Evolutionary conservation across 2,888 invertebrate genomes (phyloP).

Genomic region (Arenicola marina): DNA sequence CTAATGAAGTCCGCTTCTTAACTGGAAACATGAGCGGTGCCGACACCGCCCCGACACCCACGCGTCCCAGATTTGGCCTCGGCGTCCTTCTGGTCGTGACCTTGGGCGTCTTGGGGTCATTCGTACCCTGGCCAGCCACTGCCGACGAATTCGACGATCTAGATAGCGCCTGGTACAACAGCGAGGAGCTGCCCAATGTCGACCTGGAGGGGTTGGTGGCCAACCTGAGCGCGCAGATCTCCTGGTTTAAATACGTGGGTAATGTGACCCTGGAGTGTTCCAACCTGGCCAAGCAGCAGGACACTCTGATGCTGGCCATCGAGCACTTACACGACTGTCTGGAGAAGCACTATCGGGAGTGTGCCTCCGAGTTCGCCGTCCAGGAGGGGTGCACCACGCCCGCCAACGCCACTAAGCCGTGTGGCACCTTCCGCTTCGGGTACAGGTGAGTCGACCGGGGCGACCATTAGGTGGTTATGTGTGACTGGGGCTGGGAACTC

Average conservation of each 20-base stretch:
- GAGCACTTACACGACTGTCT: slow-evolving; percentile 19
- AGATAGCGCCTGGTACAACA: slow-evolving; percentile 11
- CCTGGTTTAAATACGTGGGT: slow-evolving; percentile 22
- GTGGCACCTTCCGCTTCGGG: slow-evolving; percentile 9
- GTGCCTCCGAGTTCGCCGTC: slow-evolving; percentile 12
- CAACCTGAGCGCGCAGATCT: slow-evolving; percentile 13
- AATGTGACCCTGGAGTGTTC: slow-evolving; percentile 16
- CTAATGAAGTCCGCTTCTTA: too few species aligned
- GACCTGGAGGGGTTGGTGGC: slow-evolving; percentile 17
- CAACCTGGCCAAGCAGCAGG: slow-evolving; percentile 7
- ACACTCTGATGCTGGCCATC: slow-evolving; percentile 18
- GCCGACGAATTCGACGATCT: too few species aligned
- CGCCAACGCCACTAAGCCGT: not conserved
- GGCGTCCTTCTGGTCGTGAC: too few species aligned
- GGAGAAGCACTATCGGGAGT: slow-evolving; percentile 6
- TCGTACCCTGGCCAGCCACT: too few species aligned
- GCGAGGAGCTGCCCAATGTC: slow-evolving; percentile 12
- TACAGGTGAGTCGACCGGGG: not conserved
- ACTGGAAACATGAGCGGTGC: too few species aligned
- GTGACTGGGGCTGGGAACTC: not conserved
- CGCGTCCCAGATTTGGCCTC: too few species aligned
- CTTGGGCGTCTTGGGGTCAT: too few species aligned
- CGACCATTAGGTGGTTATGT: too few species aligned
- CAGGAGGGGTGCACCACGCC: slow-evolving; percentile 6
- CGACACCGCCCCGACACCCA: too few species aligned